phyloP scores from a whole-genome alignment of 53 echinoderm and acorn worm species.

The Mesocentrotus franciscanus region DNA sequence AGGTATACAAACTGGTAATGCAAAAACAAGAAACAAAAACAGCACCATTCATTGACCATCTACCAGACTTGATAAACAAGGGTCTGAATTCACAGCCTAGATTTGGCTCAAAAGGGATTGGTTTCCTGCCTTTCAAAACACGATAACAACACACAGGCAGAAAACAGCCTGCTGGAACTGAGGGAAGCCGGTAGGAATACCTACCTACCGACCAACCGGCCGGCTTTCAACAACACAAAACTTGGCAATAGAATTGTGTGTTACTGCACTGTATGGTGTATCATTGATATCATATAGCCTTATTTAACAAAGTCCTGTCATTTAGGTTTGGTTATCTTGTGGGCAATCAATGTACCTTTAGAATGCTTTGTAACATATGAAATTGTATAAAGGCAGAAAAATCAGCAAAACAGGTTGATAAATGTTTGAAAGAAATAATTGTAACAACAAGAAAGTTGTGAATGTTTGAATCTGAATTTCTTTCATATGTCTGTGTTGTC shows the following conservation, averaged over 20 bases:
- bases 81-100: conserved; percentile 40
- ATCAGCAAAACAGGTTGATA: not conserved
- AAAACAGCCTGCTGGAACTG: no score
- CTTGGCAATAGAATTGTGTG: not conserved
- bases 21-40: not conserved
- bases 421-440: not conserved
- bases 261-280: no score
- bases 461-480: not conserved
- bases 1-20: not conserved
- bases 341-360: no score
- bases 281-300: no score
- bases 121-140: conserved; percentile 49
- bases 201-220: conserved; percentile 3
- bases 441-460: no score
- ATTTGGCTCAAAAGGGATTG: conserved; percentile 1
- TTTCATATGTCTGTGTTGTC: no score
- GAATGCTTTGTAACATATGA: not conserved
- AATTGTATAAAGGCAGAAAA: not conserved
- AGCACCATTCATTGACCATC: not conserved
- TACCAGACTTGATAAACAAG: not conserved
- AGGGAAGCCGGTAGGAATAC: conserved; percentile 8
- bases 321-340: no score
- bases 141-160: not conserved
- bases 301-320: no score
- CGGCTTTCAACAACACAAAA: conserved; percentile 29